A percentile compares a stretch with the other conserved stretches of the same genome.
Conservation (phyloP, 2,888 invertebrate species). For the Seladonia tumulorum region DNA sequence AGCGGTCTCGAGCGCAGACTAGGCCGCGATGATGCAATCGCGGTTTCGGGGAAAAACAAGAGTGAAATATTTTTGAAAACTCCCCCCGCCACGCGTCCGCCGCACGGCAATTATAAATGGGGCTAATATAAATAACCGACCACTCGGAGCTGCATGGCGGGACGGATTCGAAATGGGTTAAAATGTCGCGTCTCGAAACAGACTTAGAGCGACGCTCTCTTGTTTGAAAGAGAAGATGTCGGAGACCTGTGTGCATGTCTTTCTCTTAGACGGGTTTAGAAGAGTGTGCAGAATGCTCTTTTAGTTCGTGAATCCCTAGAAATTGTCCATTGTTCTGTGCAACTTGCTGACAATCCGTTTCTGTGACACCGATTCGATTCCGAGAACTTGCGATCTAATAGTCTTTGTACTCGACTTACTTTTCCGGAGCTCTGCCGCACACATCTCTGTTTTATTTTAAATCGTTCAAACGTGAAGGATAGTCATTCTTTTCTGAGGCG, state of each 20-base stretch:
- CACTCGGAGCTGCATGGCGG: neutral
- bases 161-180: neutral
- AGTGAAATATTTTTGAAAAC: constrained; percentile 4
- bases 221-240: neutral
- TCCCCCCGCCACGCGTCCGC: neutral
- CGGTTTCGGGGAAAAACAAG: neutral
- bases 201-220: neutral
- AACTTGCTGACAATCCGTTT: neutral
- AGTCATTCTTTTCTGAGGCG: neutral
- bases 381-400: neutral
- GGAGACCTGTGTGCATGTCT: neutral
- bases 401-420: neutral
- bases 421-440: neutral
- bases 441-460: neutral
- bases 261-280: neutral
- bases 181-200: neutral
- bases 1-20: neutral
- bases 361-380: constrained; percentile 3
- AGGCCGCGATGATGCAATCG: constrained; percentile 7
- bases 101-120: neutral
- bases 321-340: neutral
- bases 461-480: neutral
- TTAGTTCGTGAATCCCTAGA: neutral
- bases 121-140: neutral
- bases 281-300: neutral